Conservation (phyloP, 2,888 invertebrate species). For the Calameuta idolon region DNA sequence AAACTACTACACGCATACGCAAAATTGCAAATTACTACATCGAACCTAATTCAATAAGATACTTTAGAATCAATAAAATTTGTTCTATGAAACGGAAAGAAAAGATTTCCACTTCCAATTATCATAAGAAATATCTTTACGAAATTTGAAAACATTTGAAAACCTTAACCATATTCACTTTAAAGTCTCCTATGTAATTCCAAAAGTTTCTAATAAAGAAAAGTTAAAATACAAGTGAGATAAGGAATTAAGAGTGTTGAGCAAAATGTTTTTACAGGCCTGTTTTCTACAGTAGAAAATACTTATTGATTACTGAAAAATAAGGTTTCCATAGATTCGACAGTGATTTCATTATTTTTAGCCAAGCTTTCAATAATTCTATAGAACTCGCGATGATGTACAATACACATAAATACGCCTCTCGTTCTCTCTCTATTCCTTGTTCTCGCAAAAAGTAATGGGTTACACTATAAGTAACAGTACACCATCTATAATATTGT, state of each 20-base stretch:
- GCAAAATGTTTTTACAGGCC: background rate
- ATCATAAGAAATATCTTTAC: constrained; percentile 10
- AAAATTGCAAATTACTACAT: constrained; percentile 1
- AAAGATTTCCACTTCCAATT: background rate
- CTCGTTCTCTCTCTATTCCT: background rate
- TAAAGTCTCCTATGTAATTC: background rate
- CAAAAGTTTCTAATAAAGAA: background rate
- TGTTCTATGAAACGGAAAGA: no score
- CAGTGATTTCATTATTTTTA: background rate
- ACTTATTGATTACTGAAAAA: background rate
- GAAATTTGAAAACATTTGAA: constrained; percentile 25
- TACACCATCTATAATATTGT: background rate
- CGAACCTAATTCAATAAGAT: background rate
- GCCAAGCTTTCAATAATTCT: background rate
- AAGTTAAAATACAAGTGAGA: background rate
- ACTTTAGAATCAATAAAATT: background rate
- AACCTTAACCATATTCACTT: constrained; percentile 14
- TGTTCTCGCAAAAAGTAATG: background rate
- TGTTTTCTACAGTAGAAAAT: background rate
- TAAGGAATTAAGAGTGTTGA: background rate
- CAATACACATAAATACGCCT: background rate
- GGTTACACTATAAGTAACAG: background rate
- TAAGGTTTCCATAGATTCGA: background rate
- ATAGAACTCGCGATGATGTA: background rate
- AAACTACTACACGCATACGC: constrained; percentile 33